Conservation (phyloP, 2,113 vertebrate genomes). For the Telmatochromis sp. region DNA sequence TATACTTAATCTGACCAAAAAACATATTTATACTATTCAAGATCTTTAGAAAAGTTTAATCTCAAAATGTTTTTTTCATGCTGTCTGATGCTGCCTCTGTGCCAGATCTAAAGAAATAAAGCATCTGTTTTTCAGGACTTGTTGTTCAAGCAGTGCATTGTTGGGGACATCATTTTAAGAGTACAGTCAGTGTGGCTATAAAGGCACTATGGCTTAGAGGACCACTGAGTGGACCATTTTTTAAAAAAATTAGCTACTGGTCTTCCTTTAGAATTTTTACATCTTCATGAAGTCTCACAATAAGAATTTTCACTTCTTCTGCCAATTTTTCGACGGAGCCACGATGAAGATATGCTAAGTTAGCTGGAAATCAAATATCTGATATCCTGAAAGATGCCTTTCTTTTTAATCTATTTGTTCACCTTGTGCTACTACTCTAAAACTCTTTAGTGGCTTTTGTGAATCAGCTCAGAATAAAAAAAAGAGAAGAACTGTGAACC, state of each 20-base stretch:
- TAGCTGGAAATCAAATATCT: not conserved
- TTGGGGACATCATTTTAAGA: not conserved
- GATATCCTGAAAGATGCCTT: not conserved
- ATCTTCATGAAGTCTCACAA: not conserved
- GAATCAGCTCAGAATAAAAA: not conserved
- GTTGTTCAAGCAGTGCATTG: not conserved
- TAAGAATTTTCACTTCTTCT: not conserved
- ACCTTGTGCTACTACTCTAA: not conserved
- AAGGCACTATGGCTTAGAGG: not conserved
- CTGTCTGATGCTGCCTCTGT: not conserved
- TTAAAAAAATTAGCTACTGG: not conserved
- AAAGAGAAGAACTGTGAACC: not conserved
- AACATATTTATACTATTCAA: not conserved
- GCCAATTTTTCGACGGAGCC: accelerated
- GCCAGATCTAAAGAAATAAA: not conserved
- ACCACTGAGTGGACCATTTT: not conserved
- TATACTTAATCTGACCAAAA: accelerated
- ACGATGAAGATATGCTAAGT: not conserved
- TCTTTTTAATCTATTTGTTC: not conserved
- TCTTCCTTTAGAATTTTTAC: not conserved
- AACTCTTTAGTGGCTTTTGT: not conserved
- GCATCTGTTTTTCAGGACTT: not conserved
- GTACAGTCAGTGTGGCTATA: not conserved
- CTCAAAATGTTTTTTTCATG: not conserved
- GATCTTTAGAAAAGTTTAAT: not conserved